phyloP scores from a whole-genome alignment of 2,113 vertebrate species.

The Lampris megalopsis region DNA sequence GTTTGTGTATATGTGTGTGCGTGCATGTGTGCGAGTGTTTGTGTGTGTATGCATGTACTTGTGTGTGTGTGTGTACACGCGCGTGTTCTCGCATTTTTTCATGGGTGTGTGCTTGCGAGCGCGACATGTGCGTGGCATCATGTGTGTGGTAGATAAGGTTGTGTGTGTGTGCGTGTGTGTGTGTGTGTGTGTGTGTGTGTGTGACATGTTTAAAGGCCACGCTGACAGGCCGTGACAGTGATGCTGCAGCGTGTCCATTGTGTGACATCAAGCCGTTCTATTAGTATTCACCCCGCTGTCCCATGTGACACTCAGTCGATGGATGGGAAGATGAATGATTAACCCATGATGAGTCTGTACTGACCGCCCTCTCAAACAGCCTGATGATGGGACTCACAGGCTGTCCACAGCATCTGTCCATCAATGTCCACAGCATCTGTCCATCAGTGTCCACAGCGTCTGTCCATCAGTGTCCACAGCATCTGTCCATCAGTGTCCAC shows the following conservation, averaged over 20 bases:
- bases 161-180: constrained; percentile 57
- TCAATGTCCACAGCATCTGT: neutral
- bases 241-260: constrained; percentile 56
- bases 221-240: constrained; percentile 65
- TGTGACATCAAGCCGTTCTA: constrained; percentile 55
- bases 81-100: too few relatives aligned
- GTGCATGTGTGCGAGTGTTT: constrained; percentile 10
- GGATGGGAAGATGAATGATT: constrained; percentile 46
- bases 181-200: constrained; percentile 61
- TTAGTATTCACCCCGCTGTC: constrained; percentile 69
- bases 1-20: neutral
- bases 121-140: constrained; percentile 57
- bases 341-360: constrained; percentile 50
- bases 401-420: constrained; percentile 13
- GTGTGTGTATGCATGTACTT: neutral
- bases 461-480: too few relatives aligned
- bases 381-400: constrained; percentile 3
- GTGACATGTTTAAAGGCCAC: constrained; percentile 76
- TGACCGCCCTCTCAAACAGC: constrained; percentile 12
- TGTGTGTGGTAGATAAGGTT: constrained; percentile 49
- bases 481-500: too few relatives aligned
- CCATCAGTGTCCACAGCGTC: too few relatives aligned
- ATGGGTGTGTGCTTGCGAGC: neutral
- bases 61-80: neutral
- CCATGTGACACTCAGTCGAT: constrained; percentile 48